Evolutionary conservation across 1,140 invertebrate species (phyloP), one percentile per base, ranked within the genome.

Genomic region (Parasteatoda tepidariorum): DNA sequence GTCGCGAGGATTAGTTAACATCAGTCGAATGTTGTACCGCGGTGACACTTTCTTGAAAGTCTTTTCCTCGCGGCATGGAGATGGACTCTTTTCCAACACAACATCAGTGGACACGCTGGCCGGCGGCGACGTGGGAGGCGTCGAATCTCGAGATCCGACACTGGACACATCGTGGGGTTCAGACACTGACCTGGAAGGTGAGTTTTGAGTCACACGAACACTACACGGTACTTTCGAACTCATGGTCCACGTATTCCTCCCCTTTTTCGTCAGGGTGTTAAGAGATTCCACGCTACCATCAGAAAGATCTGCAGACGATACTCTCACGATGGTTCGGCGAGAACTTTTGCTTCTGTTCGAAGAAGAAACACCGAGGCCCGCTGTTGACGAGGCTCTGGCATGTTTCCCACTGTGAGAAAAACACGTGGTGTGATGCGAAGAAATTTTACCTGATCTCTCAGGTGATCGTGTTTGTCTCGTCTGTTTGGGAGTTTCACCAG

Each of bases 91-190:
- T 41, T 24, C 13, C 11, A 18, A 4, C 38, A 28, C 31, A n/a
- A n/a, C n/a, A n/a, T n/a, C n/a, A n/a, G n/a, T n/a, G n/a, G n/a
- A n/a, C n/a, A n/a, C 68, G 26, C 33, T 30, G 1, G 38, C 24
- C 13, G 26, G 62, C 13, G 66, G 34, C 6, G 54, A 34, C 55
- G 26, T 22, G 3, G 78, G 78, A n/a, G 78, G 31, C 7, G 48
- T 30, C n/a, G 79, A 31, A 6, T 41, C 78, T 13, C 57, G 67
- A 48, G 18, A 62, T 41, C 33, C 76, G 26, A 76, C 78, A n/a
- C 38, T 31, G 11, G 41, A 83, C 13, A 83, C 81, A 57, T 83
- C 68, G 38, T 83, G 81, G n/a, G 81, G 81, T 55, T 83, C 81
- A 2, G 81, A 83, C 11, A 73, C 31, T 15, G 81, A 83, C 31